phyloP scores from a whole-genome alignment of 2,888 invertebrate species.

The Nymphalis polychloros region DNA sequence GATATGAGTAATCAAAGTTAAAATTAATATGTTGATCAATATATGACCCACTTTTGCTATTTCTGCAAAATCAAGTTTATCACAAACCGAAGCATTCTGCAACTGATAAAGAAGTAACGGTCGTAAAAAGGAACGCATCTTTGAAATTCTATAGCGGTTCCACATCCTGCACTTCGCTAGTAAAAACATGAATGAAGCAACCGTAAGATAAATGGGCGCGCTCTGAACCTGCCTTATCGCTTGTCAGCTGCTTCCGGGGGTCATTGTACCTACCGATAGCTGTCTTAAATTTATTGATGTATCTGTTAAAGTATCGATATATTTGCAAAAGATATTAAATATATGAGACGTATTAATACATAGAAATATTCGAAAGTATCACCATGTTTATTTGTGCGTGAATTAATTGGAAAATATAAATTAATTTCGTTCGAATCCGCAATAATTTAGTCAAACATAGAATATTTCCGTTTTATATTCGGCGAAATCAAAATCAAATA shows the following conservation, averaged over 20 bases:
- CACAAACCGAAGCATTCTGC: neutral
- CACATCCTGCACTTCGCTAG: conserved; percentile 43
- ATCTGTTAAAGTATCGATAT: conserved; percentile 22
- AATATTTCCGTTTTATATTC: neutral
- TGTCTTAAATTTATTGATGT: conserved; percentile 37
- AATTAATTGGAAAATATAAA: no score
- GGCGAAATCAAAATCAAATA: no score
- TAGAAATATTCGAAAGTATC: no score
- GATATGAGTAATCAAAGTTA: neutral
- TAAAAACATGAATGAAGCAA: conserved; percentile 52
- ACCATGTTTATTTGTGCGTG: no score
- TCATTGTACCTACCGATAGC: conserved; percentile 38
- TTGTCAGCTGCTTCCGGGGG: conserved; percentile 57
- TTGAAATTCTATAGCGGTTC: conserved; percentile 47
- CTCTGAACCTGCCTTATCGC: conserved; percentile 48
- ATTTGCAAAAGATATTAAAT: conserved; percentile 9
- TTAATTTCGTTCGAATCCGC: no score
- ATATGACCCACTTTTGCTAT: neutral
- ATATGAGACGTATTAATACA: neutral
- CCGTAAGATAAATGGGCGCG: conserved; percentile 49
- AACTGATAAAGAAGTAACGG: conserved; percentile 16
- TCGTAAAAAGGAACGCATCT: conserved; percentile 40
- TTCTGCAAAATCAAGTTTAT: neutral
- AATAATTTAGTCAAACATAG: neutral
- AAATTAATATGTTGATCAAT: neutral